Evolutionary conservation across 2,113 vertebrate species (phyloP).

Genomic region (Colinus virginianus): DNA sequence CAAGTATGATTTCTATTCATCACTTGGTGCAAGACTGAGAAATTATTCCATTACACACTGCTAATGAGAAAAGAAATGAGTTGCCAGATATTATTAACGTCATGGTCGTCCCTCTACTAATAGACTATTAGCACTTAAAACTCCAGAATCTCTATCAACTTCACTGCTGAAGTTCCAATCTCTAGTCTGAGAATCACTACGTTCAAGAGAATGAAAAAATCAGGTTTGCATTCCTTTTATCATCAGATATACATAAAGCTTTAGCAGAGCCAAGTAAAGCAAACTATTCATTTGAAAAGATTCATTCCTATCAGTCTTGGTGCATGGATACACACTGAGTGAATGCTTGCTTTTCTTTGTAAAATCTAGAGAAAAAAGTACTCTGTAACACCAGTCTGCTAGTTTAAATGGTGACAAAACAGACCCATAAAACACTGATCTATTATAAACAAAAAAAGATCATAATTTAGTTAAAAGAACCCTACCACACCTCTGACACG

Average conservation of each 20-base stretch:
- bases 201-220: neutral
- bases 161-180: neutral
- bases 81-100: neutral
- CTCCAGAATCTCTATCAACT: neutral
- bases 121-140: neutral
- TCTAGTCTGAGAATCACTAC: neutral
- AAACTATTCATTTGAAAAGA: neutral
- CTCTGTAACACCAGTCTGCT: neutral
- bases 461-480: neutral
- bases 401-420: neutral
- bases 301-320: neutral
- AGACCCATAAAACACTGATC: neutral
- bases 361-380: neutral
- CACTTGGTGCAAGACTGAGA: neutral
- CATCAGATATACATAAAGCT: neutral
- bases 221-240: neutral
- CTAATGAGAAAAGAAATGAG: neutral
- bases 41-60: neutral
- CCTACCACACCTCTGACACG: neutral
- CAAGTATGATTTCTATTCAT: neutral
- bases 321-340: neutral
- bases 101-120: neutral
- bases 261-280: neutral
- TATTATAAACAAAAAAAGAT: neutral
- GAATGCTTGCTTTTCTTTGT: neutral